A percentile compares a stretch with the other conserved stretches of the same genome.
These are phyloP conservation scores for Gymnogyps californianus DNA, from an alignment of 2,113 vertebrate species.

Conservation along the genomic window DNA sequence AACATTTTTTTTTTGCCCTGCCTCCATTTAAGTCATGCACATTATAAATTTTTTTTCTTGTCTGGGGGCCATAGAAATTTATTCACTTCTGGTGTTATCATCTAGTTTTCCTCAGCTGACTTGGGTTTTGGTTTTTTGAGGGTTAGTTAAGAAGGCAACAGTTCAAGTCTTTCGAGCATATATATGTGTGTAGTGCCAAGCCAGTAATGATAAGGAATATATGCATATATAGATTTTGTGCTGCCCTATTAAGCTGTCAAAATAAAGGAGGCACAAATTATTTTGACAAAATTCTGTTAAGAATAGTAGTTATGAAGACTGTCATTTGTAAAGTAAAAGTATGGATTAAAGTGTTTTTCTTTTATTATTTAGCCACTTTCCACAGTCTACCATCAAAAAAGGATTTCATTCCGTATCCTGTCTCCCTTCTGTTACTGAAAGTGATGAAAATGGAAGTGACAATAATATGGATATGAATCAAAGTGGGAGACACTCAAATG, in stretches of 20 bases:
- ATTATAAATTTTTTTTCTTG: not conserved
- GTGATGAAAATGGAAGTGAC: slow-evolving; percentile 64
- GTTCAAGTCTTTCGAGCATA: not conserved
- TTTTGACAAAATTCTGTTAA: not conserved
- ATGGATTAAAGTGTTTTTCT: not conserved
- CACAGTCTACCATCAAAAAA: slow-evolving; percentile 54
- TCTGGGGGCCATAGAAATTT: not conserved
- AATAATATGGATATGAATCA: not conserved
- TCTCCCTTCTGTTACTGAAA: slow-evolving; percentile 75
- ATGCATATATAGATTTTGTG: not conserved
- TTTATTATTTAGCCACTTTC: slow-evolving; percentile 58
- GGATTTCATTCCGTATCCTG: not conserved
- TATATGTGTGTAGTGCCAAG: not conserved
- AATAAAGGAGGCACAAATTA: not conserved
- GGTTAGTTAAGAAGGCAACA: not conserved
- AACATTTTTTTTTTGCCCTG: not conserved
- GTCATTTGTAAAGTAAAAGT: not conserved
- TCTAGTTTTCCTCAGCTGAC: not conserved
- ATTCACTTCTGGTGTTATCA: not conserved
- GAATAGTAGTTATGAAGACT: not conserved
- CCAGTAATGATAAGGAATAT: not conserved
- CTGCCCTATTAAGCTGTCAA: not conserved
- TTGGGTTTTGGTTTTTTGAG: not conserved
- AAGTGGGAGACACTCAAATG: not conserved
- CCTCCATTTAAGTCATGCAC: not conserved